phyloP scores from a whole-genome alignment of 2,113 vertebrate genomes.

The Orthonyx spaldingii region DNA sequence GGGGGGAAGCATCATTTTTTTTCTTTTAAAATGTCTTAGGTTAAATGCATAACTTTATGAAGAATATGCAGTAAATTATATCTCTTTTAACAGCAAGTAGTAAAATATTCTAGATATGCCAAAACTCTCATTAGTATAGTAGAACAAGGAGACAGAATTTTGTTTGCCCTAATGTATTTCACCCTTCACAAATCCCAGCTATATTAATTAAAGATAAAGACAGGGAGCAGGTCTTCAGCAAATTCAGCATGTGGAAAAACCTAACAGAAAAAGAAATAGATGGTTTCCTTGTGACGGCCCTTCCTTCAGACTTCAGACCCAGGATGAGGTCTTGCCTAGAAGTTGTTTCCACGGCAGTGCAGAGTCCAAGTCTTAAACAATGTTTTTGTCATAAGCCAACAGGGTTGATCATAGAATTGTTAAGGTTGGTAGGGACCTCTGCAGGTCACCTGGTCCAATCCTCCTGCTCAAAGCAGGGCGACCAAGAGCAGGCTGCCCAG shows the following conservation, averaged over 20 bases:
- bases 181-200: background rate
- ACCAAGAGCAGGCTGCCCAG: background rate
- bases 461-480: background rate
- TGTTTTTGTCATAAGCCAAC: background rate
- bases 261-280: background rate
- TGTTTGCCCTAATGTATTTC: background rate
- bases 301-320: background rate
- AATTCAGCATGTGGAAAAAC: background rate
- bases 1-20: rapidly evolving
- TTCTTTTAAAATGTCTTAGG: background rate
- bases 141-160: background rate
- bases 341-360: background rate
- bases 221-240: background rate
- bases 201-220: background rate
- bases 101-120: background rate
- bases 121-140: background rate
- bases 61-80: background rate
- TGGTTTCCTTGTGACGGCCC: background rate
- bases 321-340: background rate
- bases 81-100: background rate
- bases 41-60: background rate
- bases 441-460: background rate
- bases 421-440: background rate
- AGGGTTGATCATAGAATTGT: background rate
- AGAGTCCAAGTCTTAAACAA: background rate